Conservation (phyloP, 35 echinoderm and acorn worm species). For the Strongylocentrotus purpuratus region DNA sequence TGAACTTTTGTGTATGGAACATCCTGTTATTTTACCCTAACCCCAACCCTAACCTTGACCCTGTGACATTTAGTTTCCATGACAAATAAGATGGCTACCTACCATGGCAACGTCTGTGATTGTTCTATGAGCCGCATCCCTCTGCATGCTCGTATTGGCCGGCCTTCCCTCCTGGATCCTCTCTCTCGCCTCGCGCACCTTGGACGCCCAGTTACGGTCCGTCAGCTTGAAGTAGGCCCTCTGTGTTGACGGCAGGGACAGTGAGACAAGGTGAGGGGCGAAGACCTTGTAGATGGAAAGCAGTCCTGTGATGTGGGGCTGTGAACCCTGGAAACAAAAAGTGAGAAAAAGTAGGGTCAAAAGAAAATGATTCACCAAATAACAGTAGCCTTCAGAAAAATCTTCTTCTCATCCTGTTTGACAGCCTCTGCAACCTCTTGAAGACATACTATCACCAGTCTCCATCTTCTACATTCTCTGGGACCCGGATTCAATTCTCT, state of each 20-base stretch:
- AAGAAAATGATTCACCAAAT: too few species aligned
- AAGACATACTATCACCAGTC: too few species aligned
- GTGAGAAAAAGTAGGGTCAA: neutral
- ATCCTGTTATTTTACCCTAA: too few species aligned
- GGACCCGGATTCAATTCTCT: too few species aligned
- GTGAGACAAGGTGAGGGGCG: conserved; percentile 67
- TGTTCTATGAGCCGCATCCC: conserved; percentile 23
- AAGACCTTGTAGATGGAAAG: conserved; percentile 92
- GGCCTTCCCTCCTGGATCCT: conserved; percentile 22
- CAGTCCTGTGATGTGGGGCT: conserved; percentile 80
- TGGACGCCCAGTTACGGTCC: conserved; percentile 63
- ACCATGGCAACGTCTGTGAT: conserved; percentile 42
- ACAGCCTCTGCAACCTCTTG: too few species aligned
- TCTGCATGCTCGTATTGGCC: neutral
- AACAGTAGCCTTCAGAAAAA: too few species aligned
- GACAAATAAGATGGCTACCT: neutral
- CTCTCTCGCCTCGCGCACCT: conserved; percentile 60
- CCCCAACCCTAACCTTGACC: too few species aligned
- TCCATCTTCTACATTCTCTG: too few species aligned
- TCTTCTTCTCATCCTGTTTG: too few species aligned
- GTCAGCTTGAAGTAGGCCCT: conserved; percentile 74
- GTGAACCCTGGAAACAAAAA: conserved; percentile 62
- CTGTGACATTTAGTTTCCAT: too few species aligned
- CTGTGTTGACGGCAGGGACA: conserved; percentile 72
- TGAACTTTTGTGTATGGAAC: too few species aligned